Evolutionary conservation across 2,888 invertebrate genomes (phyloP).

Genomic region (Phania funesta): DNA sequence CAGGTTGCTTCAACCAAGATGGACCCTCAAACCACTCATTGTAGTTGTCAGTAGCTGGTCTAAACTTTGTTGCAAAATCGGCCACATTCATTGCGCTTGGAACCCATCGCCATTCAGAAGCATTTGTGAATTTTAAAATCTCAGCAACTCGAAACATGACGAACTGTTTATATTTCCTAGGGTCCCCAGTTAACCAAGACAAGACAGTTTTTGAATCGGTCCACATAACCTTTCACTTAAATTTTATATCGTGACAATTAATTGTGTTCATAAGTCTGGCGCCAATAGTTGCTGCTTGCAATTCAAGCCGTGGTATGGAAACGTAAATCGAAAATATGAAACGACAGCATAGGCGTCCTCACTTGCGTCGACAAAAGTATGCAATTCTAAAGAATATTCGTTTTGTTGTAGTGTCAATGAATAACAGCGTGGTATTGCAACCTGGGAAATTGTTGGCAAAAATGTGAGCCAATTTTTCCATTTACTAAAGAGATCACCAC

Average conservation of each 20-base stretch:
- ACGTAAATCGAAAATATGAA: constrained; percentile 28
- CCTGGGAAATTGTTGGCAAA: too few relatives aligned
- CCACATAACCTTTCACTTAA: constrained; percentile 21
- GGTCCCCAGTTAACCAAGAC: constrained; percentile 7
- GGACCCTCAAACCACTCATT: constrained; percentile 55
- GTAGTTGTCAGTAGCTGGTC: constrained; percentile 4
- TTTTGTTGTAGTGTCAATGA: constrained; percentile 5
- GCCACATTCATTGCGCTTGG: constrained; percentile 32
- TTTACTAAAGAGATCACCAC: too few relatives aligned
- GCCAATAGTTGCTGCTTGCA: constrained; percentile 35
- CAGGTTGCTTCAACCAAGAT: constrained; percentile 1
- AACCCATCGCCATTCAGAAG: constrained; percentile 21
- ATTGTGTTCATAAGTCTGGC: constrained; percentile 6
- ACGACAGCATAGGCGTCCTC: constrained; percentile 29
- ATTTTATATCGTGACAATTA: neutral
- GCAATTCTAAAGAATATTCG: constrained; percentile 1
- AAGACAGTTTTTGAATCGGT: constrained; percentile 39
- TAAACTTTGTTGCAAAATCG: constrained; percentile 22
- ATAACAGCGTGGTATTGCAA: neutral
- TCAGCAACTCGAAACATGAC: constrained; percentile 25
- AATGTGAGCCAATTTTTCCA: too few relatives aligned
- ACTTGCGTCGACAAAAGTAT: constrained; percentile 37
- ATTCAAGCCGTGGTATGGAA: constrained; percentile 24
- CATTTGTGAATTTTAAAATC: constrained; percentile 17
- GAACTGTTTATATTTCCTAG: constrained; percentile 25